Conservation (phyloP, 2,888 invertebrate genomes). For the Cephus runcator region DNA sequence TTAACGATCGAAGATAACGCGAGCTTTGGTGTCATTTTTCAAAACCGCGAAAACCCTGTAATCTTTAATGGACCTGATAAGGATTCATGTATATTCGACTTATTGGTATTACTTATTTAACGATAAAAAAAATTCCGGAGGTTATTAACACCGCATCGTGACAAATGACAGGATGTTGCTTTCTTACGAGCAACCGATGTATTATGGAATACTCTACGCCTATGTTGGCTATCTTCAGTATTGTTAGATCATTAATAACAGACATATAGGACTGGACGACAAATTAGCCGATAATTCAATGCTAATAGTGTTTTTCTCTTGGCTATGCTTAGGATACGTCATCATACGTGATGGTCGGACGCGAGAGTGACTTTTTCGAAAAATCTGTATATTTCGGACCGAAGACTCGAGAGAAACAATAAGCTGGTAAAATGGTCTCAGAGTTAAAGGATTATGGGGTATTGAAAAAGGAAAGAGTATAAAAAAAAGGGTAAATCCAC, state of each 20-base stretch:
- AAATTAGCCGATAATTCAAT: constrained; percentile 52
- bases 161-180: constrained; percentile 40
- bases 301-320: constrained; percentile 54
- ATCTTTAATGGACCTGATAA: constrained; percentile 53
- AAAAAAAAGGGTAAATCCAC: too few species aligned
- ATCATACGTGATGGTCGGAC: too few species aligned
- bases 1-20: constrained; percentile 36
- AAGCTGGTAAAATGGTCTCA: constrained; percentile 20
- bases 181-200: too few species aligned
- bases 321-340: background rate
- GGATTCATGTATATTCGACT: constrained; percentile 30
- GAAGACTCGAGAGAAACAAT: constrained; percentile 18
- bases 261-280: constrained; percentile 41
- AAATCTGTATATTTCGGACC: constrained; percentile 25
- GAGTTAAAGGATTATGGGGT: constrained; percentile 25
- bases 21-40: constrained; percentile 32
- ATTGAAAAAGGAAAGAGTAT: constrained; percentile 30
- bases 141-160: constrained; percentile 52
- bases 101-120: constrained; percentile 57
- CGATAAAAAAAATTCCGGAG: constrained; percentile 48
- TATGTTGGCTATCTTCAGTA: constrained; percentile 8
- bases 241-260: constrained; percentile 47
- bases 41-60: constrained; percentile 42
- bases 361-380: background rate
- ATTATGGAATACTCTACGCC: too few species aligned